phyloP scores from a whole-genome alignment of 2,113 vertebrate genomes.

The Trichomycterus rosablanca region DNA sequence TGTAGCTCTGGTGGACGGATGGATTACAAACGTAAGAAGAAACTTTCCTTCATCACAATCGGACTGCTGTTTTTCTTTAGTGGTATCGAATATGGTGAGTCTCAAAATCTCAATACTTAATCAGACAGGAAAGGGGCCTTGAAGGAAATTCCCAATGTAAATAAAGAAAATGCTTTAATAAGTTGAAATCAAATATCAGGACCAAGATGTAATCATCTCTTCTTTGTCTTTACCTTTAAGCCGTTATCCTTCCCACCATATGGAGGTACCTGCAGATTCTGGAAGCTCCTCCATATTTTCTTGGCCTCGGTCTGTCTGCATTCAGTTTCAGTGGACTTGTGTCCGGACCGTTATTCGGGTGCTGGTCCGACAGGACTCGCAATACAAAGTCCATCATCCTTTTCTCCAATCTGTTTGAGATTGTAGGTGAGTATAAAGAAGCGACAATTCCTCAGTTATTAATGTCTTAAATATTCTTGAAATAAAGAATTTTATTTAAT shows the following conservation, averaged over 20 bases:
- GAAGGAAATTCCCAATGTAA: too few species aligned
- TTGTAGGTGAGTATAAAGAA: slow-evolving; percentile 71
- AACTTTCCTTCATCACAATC: slow-evolving; percentile 67
- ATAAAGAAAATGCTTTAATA: too few species aligned
- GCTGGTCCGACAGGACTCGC: slow-evolving; percentile 70
- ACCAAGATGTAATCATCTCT: too few species aligned
- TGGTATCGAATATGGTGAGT: slow-evolving; percentile 78
- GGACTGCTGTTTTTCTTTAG: slow-evolving; percentile 74
- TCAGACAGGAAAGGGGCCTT: too few species aligned
- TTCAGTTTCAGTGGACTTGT: slow-evolving; percentile 75
- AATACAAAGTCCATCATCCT: slow-evolving; percentile 72
- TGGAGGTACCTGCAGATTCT: slow-evolving; percentile 76
- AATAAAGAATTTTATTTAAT: too few species aligned
- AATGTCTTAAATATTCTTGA: too few species aligned
- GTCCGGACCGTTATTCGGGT: slow-evolving; percentile 70
- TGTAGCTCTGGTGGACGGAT: slow-evolving; percentile 41
- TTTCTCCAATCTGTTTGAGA: slow-evolving; percentile 76
- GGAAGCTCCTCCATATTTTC: slow-evolving; percentile 73
- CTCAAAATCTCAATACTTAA: too few species aligned
- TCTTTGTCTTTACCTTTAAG: slow-evolving; percentile 47
- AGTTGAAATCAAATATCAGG: too few species aligned
- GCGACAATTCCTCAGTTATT: too few species aligned
- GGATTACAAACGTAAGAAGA: slow-evolving; percentile 65
- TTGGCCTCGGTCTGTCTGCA: slow-evolving; percentile 75
- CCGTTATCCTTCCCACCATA: slow-evolving; percentile 78